phyloP scores from a whole-genome alignment of 2,113 vertebrate species.

The Oreochromis aureus region DNA sequence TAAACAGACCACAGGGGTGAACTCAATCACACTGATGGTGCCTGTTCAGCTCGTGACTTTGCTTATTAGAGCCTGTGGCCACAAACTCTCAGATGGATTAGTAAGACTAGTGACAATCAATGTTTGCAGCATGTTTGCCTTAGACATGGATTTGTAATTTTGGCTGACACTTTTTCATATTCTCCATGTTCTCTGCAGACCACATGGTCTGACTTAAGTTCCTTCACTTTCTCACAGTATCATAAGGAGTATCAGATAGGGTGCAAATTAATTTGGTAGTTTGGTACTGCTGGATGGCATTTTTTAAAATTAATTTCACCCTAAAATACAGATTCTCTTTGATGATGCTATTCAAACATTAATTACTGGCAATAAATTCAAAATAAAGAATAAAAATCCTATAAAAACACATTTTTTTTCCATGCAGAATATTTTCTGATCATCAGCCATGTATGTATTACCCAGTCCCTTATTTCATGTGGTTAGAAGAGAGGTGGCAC shows the following conservation, averaged over 20 bases:
- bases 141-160: background rate
- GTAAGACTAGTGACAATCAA: background rate
- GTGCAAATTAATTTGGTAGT: background rate
- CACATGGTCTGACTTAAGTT: background rate
- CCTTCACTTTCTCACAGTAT: background rate
- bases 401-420: background rate
- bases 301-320: background rate
- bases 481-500: background rate
- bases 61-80: background rate
- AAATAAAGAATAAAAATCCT: background rate
- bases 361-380: background rate
- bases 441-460: background rate
- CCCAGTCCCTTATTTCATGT: background rate
- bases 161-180: background rate
- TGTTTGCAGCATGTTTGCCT: background rate
- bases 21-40: slow-evolving; percentile 27
- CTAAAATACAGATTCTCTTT: background rate
- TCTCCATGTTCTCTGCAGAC: background rate
- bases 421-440: background rate
- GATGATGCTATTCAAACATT: background rate
- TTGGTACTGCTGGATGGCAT: background rate
- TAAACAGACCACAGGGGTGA: slow-evolving; percentile 20
- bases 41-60: slow-evolving; percentile 3
- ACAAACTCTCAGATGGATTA: background rate
- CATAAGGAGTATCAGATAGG: background rate